Percentiles rank a stretch among this genome's conserved stretches.
These are phyloP conservation scores for Scaptomyza cyrtandrae DNA, from an alignment of 2,888 invertebrate species.

Conservation along the genomic window DNA sequence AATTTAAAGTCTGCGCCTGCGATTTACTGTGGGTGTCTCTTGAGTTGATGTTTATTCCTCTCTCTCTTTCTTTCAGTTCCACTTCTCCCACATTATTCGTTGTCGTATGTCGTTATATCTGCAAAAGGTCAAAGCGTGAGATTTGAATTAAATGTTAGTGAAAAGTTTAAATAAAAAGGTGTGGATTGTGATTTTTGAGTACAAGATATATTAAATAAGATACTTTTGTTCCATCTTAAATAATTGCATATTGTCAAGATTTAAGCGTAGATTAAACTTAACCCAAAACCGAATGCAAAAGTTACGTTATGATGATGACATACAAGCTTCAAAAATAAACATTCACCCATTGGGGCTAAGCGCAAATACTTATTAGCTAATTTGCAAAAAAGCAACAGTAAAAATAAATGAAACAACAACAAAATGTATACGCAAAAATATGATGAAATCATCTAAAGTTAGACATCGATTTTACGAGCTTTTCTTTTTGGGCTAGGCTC, in stretches of 20 bases:
- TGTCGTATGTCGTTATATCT: conserved; percentile 51
- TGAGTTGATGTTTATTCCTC: conserved; percentile 5
- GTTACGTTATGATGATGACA: conserved; percentile 32
- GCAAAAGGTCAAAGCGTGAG: conserved; percentile 77
- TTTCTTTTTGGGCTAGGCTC: conserved; percentile 57
- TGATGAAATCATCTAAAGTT: conserved; percentile 77
- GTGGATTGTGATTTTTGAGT: conserved; percentile 7
- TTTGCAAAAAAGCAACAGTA: conserved; percentile 64
- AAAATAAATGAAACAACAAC: conserved; percentile 16
- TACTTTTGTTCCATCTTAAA: background rate
- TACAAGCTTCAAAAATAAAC: conserved; percentile 42
- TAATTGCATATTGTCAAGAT: conserved; percentile 13
- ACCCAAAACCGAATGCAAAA: conserved; percentile 26
- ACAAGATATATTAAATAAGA: background rate
- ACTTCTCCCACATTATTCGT: conserved; percentile 40
- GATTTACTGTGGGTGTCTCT: conserved; percentile 48
- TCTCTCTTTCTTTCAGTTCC: conserved; percentile 8
- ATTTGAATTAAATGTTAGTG: conserved; percentile 41
- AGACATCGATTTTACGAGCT: conserved; percentile 47
- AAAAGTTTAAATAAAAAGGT: conserved; percentile 6
- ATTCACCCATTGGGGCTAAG: conserved; percentile 68
- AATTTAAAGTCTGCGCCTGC: conserved; percentile 17
- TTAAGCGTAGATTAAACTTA: conserved; percentile 12
- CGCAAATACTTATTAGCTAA: conserved; percentile 75
- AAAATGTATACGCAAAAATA: conserved; percentile 59